Evolutionary conservation across 2,797 vertebrate species (phyloP).

Genomic region (Nasua narica): DNA sequence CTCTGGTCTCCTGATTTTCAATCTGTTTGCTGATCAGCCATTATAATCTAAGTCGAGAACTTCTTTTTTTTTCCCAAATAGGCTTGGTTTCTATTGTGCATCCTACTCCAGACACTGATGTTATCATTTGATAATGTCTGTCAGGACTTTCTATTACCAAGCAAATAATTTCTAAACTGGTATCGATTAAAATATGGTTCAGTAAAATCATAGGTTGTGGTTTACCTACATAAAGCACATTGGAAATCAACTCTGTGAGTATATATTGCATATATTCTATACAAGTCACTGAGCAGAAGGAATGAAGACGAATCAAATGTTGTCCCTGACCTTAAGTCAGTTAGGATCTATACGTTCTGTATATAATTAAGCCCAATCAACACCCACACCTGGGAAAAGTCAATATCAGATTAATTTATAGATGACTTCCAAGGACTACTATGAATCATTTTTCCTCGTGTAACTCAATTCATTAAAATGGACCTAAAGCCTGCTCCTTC

Average conservation of each 20-base stretch:
- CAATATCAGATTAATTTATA: neutral
- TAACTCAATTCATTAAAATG: neutral
- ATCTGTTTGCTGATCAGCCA: neutral
- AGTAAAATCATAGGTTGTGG: neutral
- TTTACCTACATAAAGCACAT: neutral
- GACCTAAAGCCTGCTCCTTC: neutral
- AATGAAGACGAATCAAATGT: neutral
- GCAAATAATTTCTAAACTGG: neutral
- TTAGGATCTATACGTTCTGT: neutral
- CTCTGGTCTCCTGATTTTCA: conserved; percentile 34
- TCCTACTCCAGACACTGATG: neutral
- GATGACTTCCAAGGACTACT: neutral
- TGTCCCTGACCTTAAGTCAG: neutral
- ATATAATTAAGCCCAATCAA: neutral
- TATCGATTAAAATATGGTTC: neutral
- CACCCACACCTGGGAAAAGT: neutral
- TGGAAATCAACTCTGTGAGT: neutral
- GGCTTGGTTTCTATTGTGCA: neutral
- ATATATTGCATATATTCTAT: neutral
- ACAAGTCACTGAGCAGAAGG: neutral
- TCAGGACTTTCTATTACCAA: neutral
- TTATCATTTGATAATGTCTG: neutral
- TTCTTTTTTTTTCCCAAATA: neutral
- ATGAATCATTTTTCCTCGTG: neutral
- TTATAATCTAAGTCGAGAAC: neutral